Evolutionary conservation across 2,888 invertebrate species (phyloP).

Genomic region (Hydropsyche betteni): DNA sequence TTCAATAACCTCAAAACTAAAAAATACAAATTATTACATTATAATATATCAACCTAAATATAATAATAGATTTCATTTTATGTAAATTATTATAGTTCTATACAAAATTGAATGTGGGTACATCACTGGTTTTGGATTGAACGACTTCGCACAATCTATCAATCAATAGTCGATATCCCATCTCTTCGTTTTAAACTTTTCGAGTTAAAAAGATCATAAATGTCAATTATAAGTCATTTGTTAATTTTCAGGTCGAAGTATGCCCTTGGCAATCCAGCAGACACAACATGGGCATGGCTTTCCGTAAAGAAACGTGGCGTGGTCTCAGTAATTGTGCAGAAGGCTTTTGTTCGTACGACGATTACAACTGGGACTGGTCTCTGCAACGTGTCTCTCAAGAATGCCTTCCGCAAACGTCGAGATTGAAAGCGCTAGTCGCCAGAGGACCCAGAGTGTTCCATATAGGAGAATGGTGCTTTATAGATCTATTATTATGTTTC

Average conservation of each 20-base stretch:
- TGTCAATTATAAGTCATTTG: conserved; percentile 11
- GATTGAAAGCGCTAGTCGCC: conserved; percentile 87
- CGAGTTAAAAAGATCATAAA: too few species aligned
- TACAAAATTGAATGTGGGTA: too few species aligned
- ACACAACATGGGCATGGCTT: conserved; percentile 99
- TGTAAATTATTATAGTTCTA: too few species aligned
- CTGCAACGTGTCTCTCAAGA: conserved; percentile 90
- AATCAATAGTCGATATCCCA: too few species aligned
- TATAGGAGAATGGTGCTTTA: conserved; percentile 92
- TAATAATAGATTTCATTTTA: too few species aligned
- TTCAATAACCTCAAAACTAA: too few species aligned
- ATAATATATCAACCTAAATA: too few species aligned
- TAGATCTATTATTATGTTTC: too few species aligned
- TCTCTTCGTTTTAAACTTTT: too few species aligned
- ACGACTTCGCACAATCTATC: too few species aligned
- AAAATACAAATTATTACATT: too few species aligned
- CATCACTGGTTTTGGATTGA: too few species aligned
- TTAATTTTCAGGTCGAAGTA: conserved; percentile 78
- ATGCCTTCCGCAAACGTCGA: conserved; percentile 70
- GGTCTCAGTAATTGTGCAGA: conserved; percentile 81
- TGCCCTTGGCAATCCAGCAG: conserved; percentile 96
- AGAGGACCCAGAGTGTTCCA: conserved; percentile 96
- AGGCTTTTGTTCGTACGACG: conserved; percentile 95
- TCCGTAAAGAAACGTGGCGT: conserved; percentile 88
- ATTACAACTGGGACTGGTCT: conserved; percentile 99